Conservation (phyloP, 1,140 invertebrate genomes). For the Ylistrum balloti region DNA sequence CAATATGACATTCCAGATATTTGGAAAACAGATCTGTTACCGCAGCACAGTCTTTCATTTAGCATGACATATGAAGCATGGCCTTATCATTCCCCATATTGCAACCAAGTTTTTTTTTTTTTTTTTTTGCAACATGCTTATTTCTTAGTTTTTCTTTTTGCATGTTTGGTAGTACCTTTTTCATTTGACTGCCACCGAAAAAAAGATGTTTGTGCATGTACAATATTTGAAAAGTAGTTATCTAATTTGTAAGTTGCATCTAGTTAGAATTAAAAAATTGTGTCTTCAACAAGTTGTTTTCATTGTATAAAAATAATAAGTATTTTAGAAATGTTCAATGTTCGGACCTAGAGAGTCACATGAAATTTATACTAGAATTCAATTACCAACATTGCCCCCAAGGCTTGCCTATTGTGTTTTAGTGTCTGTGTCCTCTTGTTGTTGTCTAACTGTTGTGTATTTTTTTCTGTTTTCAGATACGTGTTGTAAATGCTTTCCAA, state of each 20-base stretch:
- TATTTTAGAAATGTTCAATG: too few relatives aligned
- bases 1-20: neutral
- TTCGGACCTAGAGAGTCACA: too few relatives aligned
- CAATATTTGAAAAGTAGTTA: neutral
- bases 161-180: neutral
- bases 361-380: too few relatives aligned
- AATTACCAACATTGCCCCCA: neutral
- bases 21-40: slow-evolving; percentile 15
- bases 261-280: neutral
- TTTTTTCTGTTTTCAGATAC: slow-evolving; percentile 90
- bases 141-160: neutral
- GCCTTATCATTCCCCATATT: neutral
- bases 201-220: neutral
- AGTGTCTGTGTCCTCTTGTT: neutral
- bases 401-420: neutral
- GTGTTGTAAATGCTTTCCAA: slow-evolving; percentile 99
- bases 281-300: neutral
- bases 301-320: neutral
- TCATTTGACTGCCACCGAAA: neutral
- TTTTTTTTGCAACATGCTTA: neutral
- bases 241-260: slow-evolving; percentile 14
- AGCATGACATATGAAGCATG: neutral
- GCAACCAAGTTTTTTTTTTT: neutral
- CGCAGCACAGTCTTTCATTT: slow-evolving; percentile 52
- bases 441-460: slow-evolving; percentile 8